Base-by-base conservation (phyloP, 2,888 invertebrate species). In the Oscheius sp. region DNA sequence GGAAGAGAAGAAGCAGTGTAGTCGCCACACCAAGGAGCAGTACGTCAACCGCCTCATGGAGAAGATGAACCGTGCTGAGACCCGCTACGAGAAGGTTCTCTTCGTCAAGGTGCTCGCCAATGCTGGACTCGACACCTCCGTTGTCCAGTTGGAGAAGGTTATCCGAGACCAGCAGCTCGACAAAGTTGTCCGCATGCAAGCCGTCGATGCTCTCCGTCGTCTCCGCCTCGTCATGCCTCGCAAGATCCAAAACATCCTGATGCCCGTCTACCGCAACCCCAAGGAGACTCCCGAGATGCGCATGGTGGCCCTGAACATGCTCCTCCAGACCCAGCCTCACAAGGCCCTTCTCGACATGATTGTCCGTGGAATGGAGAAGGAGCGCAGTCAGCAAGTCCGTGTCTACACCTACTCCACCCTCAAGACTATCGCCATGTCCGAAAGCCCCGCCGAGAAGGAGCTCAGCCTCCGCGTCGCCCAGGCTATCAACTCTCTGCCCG, bases 71-170 rank as follows among this genome's bases (percentile, higher is more conserved):
- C 66, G 72, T 69, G 77, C 79, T 43, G 49, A 68, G 13, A 76
- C 75, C 69, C 69, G 74, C 55, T 79, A 81, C 77, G 84, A 87
- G 74, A 84, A 86, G 76, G 69, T 86, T 25, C 80, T 87, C 49
- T 79, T 78, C 69, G 78, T 88, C 69, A 87, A 87, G 77, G 77
- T 86, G 41, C 59, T 88, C 59, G 84, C 82, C 75, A 88, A 88
- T 76, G 85, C 87, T 53, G 88, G 84, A 74, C 74, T 87, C 64
- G 85, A 86, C 72, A 69, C 76, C 58, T 71, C 79, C 59, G 75
- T 86, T 56, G 69, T 75, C 69, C 77, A 81, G 66, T 80, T 88
- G 69, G 84, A 87, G 78, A 83, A 84, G 72, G 86, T 88, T 78
- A 83, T 87, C 78, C 49, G 73, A 64, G 78, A 85, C 82, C 59